Base-by-base conservation (phyloP, 2,113 vertebrate genomes). In the Dasyprocta punctata region DNA sequence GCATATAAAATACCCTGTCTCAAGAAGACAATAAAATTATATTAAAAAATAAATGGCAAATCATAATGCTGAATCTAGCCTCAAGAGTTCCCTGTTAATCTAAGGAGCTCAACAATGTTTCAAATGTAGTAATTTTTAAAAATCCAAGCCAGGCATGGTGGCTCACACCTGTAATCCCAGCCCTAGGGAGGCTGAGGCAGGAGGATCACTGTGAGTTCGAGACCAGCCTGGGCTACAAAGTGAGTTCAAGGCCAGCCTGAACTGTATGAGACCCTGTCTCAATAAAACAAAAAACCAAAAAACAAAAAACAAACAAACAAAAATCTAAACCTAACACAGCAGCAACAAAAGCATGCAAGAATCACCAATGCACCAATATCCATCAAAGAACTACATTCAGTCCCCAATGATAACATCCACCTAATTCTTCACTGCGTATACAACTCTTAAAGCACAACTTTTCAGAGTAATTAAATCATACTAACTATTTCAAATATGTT, bases 21-120 rank as follows among this genome's bases (percentile, higher is more conserved):
- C 73, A 19, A 56, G 19, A 56, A 56, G 54, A 19, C 54, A 56
- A 49, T 49, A 49, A 49, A 56, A 56, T 56, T 56, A 56, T 19
- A 56, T 56, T 56, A 56, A 56, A 56, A 49, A 49, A 49, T 92
- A 44, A 77, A 92, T 91, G 47, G 44, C 14, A 90, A 54, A 89
- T 81, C 30, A 47, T 49, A 75, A 28, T 63, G 19, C 14, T 13
- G 0, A 26, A 89, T 11, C 16, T 33, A 67, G 41, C 47, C 69
- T 80, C 19, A 4, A 84, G 90, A 94, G 61, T 41, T 82, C 56
- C 9, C 26, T 89, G 82, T 92, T 58, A 77, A 93, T 61, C 63
- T 86, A 77, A 92, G 95, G 36, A 93, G 28, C 20, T 87, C 10
- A 28, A 84, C 91, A 89, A 80, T 17, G 33, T 75, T 94, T 69